These are phyloP conservation scores for Cirrhinus molitorella DNA, from an alignment of 2,797 vertebrate species.

Conservation along the genomic window DNA sequence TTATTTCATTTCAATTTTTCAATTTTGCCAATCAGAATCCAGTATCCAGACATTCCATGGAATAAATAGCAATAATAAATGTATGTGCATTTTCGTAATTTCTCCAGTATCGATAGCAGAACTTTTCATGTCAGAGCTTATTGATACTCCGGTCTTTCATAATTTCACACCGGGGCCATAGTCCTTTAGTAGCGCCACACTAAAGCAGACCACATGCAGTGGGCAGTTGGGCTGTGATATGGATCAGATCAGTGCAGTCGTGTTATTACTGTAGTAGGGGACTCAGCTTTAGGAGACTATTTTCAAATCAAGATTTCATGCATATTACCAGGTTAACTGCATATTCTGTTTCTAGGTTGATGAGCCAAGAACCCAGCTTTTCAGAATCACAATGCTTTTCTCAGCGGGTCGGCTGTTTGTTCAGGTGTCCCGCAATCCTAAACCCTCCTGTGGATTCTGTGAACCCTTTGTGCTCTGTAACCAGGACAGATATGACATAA, in stretches of 20 bases:
- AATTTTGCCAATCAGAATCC: too few species aligned
- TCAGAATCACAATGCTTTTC: background rate
- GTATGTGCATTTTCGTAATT: too few species aligned
- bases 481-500: conserved; percentile 36
- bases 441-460: background rate
- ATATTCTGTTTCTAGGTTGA: background rate
- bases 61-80: too few species aligned
- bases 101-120: too few species aligned
- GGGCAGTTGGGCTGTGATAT: background rate
- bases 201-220: background rate
- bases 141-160: too few species aligned
- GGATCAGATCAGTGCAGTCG: background rate
- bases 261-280: background rate
- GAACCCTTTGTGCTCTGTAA: conserved; percentile 44
- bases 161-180: too few species aligned
- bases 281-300: background rate
- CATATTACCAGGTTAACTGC: background rate
- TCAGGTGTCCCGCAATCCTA: conserved; percentile 24
- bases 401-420: background rate
- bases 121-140: too few species aligned
- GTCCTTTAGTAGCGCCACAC: background rate
- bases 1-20: too few species aligned
- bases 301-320: background rate
- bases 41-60: too few species aligned
- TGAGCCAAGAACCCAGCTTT: conserved; percentile 4